A percentile compares a stretch with the other conserved stretches of the same genome.
Conservation (phyloP, 2,113 vertebrate genomes). For the Epinephelus cyanopodus region DNA sequence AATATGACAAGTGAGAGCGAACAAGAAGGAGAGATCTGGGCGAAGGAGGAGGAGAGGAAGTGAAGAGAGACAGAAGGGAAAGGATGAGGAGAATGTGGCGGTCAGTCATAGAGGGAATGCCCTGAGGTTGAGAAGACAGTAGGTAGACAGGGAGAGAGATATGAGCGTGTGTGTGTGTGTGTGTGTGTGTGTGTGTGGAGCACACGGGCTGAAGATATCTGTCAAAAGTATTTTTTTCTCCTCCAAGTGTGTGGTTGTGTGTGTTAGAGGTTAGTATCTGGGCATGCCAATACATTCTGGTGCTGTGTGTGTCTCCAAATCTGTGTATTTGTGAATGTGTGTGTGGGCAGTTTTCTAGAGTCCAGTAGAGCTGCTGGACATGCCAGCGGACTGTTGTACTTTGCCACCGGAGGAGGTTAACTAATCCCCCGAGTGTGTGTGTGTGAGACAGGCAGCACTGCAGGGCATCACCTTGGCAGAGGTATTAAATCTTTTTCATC, state of each 20-base stretch:
- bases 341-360: slow-evolving; percentile 12
- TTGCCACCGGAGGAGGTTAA: slow-evolving; percentile 61
- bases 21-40: slow-evolving; percentile 1
- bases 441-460: slow-evolving; percentile 63
- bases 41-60: not conserved
- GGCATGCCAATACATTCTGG: not conserved
- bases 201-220: slow-evolving; percentile 40
- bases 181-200: slow-evolving; percentile 1
- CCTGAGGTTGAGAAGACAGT: slow-evolving; percentile 40
- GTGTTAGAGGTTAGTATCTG: slow-evolving; percentile 29
- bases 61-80: slow-evolving; percentile 9
- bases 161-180: not conserved
- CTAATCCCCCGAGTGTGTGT: slow-evolving; percentile 51
- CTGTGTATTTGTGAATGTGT: not conserved
- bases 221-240: slow-evolving; percentile 22
- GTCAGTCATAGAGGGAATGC: slow-evolving; percentile 36
- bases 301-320: slow-evolving; percentile 1
- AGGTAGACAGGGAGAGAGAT: slow-evolving; percentile 9
- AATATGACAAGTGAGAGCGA: slow-evolving; percentile 18
- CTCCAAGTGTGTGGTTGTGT: slow-evolving; percentile 1
- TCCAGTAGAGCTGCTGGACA: slow-evolving; percentile 53
- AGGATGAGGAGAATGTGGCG: slow-evolving; percentile 31
- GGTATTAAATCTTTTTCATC: slow-evolving; percentile 80
- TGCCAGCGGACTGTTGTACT: slow-evolving; percentile 47
- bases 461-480: slow-evolving; percentile 79